A percentile compares a stretch with the other conserved stretches of the same genome.
Conservation (phyloP, 2,113 vertebrate species). For the Fulica atra region DNA sequence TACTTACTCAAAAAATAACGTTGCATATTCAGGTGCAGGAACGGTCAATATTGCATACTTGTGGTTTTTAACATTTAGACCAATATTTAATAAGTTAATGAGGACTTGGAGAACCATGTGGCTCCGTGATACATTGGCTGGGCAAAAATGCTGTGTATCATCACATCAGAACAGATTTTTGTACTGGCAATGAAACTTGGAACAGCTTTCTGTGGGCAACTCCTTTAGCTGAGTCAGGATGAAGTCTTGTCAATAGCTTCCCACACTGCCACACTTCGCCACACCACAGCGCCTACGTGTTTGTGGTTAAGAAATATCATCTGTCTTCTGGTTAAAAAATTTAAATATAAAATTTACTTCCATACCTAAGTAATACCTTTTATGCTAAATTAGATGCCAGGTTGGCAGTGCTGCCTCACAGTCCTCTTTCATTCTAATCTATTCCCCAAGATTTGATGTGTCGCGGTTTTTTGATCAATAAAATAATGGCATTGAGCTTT, state of each 20-base stretch:
- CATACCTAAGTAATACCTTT: background rate
- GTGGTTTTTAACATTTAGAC: background rate
- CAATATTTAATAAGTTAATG: background rate
- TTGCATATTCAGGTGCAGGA: background rate
- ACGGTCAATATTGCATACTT: background rate
- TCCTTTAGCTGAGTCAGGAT: constrained; percentile 42
- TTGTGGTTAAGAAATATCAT: background rate
- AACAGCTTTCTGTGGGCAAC: constrained; percentile 42
- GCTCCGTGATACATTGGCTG: background rate
- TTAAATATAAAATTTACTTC: background rate
- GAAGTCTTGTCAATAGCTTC: constrained; percentile 41
- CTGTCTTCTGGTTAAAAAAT: background rate
- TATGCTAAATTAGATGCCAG: background rate
- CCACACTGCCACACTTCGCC: constrained; percentile 32
- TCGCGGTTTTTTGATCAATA: background rate
- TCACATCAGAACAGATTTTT: constrained; percentile 46
- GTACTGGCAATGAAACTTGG: background rate
- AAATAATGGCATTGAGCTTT: background rate
- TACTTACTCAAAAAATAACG: background rate
- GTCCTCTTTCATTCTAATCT: background rate
- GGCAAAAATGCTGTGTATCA: background rate
- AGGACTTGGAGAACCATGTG: background rate
- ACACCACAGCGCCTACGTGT: background rate
- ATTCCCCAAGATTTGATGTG: background rate
- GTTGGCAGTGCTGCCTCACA: background rate